Evolutionary conservation across 1,140 invertebrate genomes (phyloP), one percentile per base, ranked within the genome.

Genomic region (Yoshiicerus persimilis): DNA sequence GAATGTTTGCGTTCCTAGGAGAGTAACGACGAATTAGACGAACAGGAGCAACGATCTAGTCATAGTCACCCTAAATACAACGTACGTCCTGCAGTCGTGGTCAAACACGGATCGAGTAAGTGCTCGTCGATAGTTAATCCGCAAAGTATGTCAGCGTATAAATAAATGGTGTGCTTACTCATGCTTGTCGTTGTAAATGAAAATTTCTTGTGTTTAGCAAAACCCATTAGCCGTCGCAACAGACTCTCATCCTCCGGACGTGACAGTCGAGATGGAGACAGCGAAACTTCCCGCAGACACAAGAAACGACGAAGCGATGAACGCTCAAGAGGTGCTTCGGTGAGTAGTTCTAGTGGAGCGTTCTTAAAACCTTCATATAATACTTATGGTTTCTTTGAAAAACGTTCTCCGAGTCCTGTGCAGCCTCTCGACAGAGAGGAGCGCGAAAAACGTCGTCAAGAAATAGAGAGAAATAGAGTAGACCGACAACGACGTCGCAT

Each of bases 381-480:
- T 56, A 70, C 86, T n/a, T 83, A 80, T 25, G 30, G 36, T 36
- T 64, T n/a, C 32, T 66, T 64, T 23, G 27, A 64, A 10, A 77
- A 41, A 62, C 47, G 32, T 13, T 56, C 41, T 34, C 5, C n/a
- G 13, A n/a, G 23, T 36, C 56, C 41, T 4, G 25, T 66, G 3
- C 47, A n/a, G 6, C 84, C 25, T 84, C 38, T 84, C 23, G 23
- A 87, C 13, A 77, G 86, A 62, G 90, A 91, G 85, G 90, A 91
- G 34, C 87, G 87, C 89, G 94, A 94, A 92, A 94, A 94, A 92
- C 93, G 94, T 90, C 92, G 95, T 86, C 93, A 95, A 92, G 95
- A 96, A 90, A 95, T 96, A 86, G 95, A 94, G 92, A 93, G 93
- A 86, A 95, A 96, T 93, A 94, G 95, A 64, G 92, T 92, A 64